Evolutionary conservation across 1,140 invertebrate species (phyloP), one percentile per base, ranked within the genome.

Genomic region (Octopus bimaculoides): DNA sequence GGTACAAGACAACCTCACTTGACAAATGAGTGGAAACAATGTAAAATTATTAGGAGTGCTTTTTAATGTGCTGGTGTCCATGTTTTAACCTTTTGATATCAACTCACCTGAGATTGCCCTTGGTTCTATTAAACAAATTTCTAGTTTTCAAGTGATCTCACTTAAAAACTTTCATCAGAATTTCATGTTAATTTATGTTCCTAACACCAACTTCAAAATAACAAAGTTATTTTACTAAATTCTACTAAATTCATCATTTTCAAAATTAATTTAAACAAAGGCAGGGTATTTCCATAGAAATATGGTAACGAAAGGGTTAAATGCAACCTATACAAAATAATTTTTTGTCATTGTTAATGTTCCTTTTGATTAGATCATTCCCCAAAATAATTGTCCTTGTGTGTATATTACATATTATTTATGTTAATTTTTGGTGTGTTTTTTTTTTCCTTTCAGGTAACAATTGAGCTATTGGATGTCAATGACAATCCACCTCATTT

Each of bases 361-460:
- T 61, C 56, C 17, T 61, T 17, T 61, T 17, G 17, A 61, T 61
- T 17, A 12, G 9, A 9, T 61, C 9, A 12, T 17, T 61, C 56
- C 9, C 56, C 17, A 9, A 61, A 12, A 61, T 12, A 61, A 9
- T 12, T 9, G 17, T 61, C 9, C 56, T 61, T 17, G 56, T 61
- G 17, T 1, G 4, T 12, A 9, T 12, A 61, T 61, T 9, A 9
- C 17, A 61, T 12, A 9, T 61, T 61, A 12, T 12, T 61, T 61
- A 9, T 61, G 56, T 9, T 17, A 17, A 9, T 9, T 9, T 61
- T 2, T 12, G 9, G 17, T 61, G 56, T 61, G 56, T 88, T 86
- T 85, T 82, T 84, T 93, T 92, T 8, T 80, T 81, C 78, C 76
- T 86, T 87, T 12, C 93, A 97, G 85, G 86, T 87, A 52, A 76